These are phyloP conservation scores for Botrylloides violaceus DNA, from an alignment of 23 tunicate genomes.

Conservation along the genomic window DNA sequence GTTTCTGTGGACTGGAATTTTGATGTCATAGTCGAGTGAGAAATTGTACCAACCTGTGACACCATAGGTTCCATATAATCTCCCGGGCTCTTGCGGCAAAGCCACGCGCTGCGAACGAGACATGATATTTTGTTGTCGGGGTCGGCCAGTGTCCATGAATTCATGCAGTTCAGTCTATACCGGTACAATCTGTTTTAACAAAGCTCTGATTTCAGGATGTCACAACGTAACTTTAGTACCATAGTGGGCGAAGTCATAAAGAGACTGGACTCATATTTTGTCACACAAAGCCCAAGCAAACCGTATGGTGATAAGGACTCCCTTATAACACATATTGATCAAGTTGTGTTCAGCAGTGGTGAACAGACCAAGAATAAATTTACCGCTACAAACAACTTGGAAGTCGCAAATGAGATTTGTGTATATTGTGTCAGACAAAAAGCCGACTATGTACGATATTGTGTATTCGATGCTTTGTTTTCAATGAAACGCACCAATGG, in stretches of 20 bases:
- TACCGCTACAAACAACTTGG: slow-evolving; percentile 57
- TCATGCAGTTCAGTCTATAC: too few species aligned
- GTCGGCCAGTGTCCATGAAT: too few species aligned
- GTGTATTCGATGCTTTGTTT: slow-evolving; percentile 76
- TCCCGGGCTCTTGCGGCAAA: too few species aligned
- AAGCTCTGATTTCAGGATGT: neutral
- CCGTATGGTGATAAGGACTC: slow-evolving; percentile 21
- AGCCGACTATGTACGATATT: slow-evolving; percentile 76
- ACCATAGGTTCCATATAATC: too few species aligned
- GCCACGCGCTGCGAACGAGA: too few species aligned
- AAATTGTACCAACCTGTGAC: too few species aligned
- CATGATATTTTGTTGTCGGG: too few species aligned
- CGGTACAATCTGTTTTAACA: too few species aligned
- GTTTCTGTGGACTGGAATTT: too few species aligned
- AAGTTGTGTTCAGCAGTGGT: neutral
- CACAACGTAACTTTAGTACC: slow-evolving; percentile 1
- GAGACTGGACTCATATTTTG: slow-evolving; percentile 1
- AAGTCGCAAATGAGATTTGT: slow-evolving; percentile 64
- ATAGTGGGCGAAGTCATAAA: slow-evolving; percentile 11
- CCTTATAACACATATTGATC: slow-evolving; percentile 16
- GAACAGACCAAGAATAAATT: slow-evolving; percentile 15
- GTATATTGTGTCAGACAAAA: slow-evolving; percentile 60
- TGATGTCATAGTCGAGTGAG: too few species aligned
- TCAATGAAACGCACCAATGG: slow-evolving; percentile 61
- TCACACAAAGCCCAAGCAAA: slow-evolving; percentile 3